Conservation (phyloP, 2,888 invertebrate genomes). For the Brenthis ino region DNA sequence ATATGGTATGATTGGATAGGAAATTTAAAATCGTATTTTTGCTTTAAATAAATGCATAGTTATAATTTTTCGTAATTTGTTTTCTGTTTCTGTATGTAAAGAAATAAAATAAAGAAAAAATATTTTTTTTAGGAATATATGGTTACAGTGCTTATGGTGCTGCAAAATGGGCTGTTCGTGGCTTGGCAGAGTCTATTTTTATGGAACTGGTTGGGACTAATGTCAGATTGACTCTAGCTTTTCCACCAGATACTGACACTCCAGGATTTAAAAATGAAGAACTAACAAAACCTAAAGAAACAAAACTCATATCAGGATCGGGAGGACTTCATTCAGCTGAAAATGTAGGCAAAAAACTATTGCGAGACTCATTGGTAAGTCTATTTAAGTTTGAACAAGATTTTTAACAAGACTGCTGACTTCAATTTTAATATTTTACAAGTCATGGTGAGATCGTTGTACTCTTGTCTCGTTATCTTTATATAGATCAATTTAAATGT, state of each 20-base stretch:
- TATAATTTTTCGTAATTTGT: no score
- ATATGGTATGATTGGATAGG: no score
- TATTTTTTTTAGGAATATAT: constrained; percentile 86
- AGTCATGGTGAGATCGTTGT: constrained; percentile 9
- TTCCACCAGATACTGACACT: constrained; percentile 98
- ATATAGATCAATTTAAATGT: constrained; percentile 12
- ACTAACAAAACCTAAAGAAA: constrained; percentile 92
- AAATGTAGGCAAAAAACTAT: constrained; percentile 88
- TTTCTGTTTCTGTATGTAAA: no score
- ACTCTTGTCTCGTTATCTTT: background rate
- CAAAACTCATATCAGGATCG: constrained; percentile 91
- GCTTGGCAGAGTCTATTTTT: constrained; percentile 95
- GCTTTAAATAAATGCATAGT: no score
- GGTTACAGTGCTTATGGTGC: constrained; percentile 96
- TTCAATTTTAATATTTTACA: background rate
- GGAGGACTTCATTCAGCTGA: constrained; percentile 90
- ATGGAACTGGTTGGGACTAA: constrained; percentile 95
- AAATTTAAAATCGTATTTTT: no score
- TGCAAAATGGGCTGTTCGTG: constrained; percentile 97
- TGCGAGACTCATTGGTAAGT: constrained; percentile 90
- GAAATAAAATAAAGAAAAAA: no score
- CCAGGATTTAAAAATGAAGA: constrained; percentile 96
- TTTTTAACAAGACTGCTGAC: background rate
- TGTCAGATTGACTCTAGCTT: constrained; percentile 91
- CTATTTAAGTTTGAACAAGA: background rate